These are phyloP conservation scores for Aromia moschata DNA, from an alignment of 2,888 invertebrate species.

Conservation along the genomic window DNA sequence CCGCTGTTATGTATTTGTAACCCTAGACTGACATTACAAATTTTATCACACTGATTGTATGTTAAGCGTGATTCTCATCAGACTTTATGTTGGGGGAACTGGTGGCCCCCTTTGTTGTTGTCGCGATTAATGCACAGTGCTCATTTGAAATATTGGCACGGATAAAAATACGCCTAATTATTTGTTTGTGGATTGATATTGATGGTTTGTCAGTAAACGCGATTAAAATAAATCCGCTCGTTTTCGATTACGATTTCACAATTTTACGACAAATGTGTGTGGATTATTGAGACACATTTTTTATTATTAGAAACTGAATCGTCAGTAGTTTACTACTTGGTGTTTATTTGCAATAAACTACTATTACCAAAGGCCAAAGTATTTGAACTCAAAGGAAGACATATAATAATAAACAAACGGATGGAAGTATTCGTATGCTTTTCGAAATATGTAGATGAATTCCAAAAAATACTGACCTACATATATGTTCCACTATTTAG, in stretches of 20 bases:
- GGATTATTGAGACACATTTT: not conserved
- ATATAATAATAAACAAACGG: no score
- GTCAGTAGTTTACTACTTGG: no score
- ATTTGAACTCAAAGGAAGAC: no score
- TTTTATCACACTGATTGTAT: not conserved
- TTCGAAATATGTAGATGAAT: no score
- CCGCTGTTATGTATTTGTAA: not conserved
- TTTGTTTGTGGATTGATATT: no score
- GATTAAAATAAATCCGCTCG: not conserved
- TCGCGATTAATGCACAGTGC: not conserved
- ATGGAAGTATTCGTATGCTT: no score
- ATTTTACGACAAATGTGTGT: not conserved
- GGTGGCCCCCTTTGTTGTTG: not conserved
- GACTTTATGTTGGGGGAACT: not conserved
- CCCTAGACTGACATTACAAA: not conserved
- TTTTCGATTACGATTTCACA: not conserved
- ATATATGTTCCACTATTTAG: no score
- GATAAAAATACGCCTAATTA: no score
- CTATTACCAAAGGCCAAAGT: no score
- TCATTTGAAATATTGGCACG: not conserved
- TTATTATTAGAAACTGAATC: no score
- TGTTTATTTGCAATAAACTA: no score
- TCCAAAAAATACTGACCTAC: no score
- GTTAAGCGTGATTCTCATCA: not conserved
- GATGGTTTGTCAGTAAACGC: not conserved